A percentile compares a stretch with the other conserved stretches of the same genome.
Evolutionary conservation across 2,888 invertebrate genomes (phyloP).

Genomic region (Trissolcus japonicus): DNA sequence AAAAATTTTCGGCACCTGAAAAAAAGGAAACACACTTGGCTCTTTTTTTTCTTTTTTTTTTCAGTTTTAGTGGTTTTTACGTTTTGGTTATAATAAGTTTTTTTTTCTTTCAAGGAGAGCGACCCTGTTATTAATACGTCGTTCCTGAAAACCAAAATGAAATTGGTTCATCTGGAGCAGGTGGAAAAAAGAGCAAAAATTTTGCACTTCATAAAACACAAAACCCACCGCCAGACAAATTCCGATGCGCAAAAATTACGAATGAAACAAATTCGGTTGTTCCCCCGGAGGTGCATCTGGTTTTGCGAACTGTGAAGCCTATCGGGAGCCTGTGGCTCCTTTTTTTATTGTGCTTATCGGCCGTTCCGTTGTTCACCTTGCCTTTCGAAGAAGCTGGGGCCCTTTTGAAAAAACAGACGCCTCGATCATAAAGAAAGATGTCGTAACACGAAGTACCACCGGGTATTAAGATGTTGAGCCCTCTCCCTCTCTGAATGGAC

Average conservation of each 20-base stretch:
- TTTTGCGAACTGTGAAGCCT: slow-evolving; percentile 62
- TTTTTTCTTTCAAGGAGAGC: not conserved
- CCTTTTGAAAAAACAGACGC: slow-evolving; percentile 47
- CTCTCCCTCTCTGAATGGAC: slow-evolving; percentile 60
- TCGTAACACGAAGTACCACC: slow-evolving; percentile 67
- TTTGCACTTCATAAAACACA: not conserved
- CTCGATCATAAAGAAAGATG: slow-evolving; percentile 65
- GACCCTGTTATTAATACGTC: slow-evolving; percentile 52
- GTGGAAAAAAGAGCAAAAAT: slow-evolving; percentile 1
- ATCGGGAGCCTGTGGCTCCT: slow-evolving; percentile 60
- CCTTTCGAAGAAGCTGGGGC: slow-evolving; percentile 42
- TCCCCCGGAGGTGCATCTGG: slow-evolving; percentile 70
- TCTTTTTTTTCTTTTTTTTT: no score
- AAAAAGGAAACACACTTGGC: not conserved
- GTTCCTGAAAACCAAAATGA: slow-evolving; percentile 31
- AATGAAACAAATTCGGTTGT: not conserved
- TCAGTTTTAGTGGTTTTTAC: no score
- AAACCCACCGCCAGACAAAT: no score
- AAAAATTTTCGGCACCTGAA: no score
- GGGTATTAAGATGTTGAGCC: slow-evolving; percentile 71
- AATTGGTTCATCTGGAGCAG: slow-evolving; percentile 27
- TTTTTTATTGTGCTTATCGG: slow-evolving; percentile 48
- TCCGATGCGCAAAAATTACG: no score
- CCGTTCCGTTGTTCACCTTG: slow-evolving; percentile 55
- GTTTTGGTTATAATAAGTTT: not conserved